Evolutionary conservation across 2,113 vertebrate species (phyloP).

Genomic region (Vidua chalybeata): DNA sequence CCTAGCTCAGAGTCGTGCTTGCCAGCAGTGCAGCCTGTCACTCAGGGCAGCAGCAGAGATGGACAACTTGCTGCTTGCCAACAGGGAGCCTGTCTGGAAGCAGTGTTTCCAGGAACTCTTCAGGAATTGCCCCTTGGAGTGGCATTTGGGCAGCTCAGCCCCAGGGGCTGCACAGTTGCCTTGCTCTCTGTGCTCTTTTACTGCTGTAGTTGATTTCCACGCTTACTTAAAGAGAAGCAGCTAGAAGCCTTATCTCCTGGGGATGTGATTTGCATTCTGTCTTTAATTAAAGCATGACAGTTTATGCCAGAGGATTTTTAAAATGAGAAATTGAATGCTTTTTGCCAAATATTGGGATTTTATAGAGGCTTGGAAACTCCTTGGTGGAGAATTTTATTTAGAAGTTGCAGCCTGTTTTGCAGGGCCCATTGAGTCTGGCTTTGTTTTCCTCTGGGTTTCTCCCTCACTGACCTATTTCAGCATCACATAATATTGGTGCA

Average conservation of each 20-base stretch:
- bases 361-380: not conserved
- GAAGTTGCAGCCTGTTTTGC: not conserved
- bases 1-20: fast-evolving
- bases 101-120: fast-evolving
- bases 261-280: slow-evolving; percentile 11
- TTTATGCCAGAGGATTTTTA: slow-evolving; percentile 20
- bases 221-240: not conserved
- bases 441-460: slow-evolving; percentile 9
- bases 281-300: slow-evolving; percentile 39
- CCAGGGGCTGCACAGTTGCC: not conserved
- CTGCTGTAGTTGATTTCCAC: not conserved
- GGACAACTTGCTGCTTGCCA: not conserved
- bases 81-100: not conserved
- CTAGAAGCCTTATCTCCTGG: not conserved
- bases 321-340: not conserved
- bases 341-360: slow-evolving; percentile 52
- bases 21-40: not conserved
- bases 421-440: not conserved
- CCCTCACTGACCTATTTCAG: not conserved
- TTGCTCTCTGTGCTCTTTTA: not conserved
- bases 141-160: not conserved
- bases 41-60: not conserved
- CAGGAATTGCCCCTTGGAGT: not conserved
- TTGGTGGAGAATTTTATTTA: not conserved
- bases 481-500: not conserved